These are phyloP conservation scores for Rutpela maculata DNA, from an alignment of 2,888 invertebrate species.

Conservation along the genomic window DNA sequence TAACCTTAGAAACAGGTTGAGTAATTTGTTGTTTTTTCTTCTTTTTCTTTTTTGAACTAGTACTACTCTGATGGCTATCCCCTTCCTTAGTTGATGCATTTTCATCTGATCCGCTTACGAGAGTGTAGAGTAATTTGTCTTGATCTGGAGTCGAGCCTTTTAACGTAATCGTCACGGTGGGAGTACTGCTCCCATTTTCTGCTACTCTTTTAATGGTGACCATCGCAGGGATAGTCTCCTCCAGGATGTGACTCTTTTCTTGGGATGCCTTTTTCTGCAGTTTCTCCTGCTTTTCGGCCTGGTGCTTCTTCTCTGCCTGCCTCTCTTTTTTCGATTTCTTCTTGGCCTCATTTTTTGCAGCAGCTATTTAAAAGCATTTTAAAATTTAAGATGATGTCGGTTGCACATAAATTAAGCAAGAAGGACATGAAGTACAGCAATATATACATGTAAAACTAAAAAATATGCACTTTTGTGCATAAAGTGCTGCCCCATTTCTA, in stretches of 20 bases:
- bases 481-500: too few species aligned
- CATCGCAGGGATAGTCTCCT: constrained; percentile 75
- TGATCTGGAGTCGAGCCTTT: constrained; percentile 85
- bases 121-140: constrained; percentile 84
- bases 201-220: constrained; percentile 85
- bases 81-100: constrained; percentile 20
- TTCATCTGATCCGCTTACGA: constrained; percentile 78
- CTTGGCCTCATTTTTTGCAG: constrained; percentile 18
- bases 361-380: constrained; percentile 1
- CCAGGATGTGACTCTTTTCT: constrained; percentile 61
- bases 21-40: constrained; percentile 54
- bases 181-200: constrained; percentile 80
- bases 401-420: neutral
- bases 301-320: constrained; percentile 69
- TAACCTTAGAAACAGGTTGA: constrained; percentile 44
- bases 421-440: too few species aligned
- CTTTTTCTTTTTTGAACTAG: constrained; percentile 53
- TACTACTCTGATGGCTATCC: constrained; percentile 27
- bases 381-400: neutral
- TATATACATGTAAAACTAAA: too few species aligned
- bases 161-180: constrained; percentile 86
- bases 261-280: constrained; percentile 59
- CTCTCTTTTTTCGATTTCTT: constrained; percentile 66
- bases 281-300: constrained; percentile 65
- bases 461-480: too few species aligned